Evolutionary conservation across 2,113 vertebrate species (phyloP).

Genomic region (Mixornis gularis): DNA sequence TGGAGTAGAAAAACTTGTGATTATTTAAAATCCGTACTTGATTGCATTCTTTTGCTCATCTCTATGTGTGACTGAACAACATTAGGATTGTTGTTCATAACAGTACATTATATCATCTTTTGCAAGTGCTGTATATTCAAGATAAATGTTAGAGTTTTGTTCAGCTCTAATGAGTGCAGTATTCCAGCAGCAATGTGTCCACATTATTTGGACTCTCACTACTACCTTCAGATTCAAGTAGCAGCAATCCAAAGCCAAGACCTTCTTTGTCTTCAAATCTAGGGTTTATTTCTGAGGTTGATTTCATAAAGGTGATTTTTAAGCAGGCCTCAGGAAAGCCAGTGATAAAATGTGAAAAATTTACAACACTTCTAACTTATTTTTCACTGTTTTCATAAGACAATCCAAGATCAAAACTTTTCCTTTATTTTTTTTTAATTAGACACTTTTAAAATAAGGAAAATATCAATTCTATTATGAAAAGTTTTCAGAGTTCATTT

Average conservation of each 20-base stretch:
- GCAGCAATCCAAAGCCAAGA: background rate
- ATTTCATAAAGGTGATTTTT: background rate
- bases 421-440: background rate
- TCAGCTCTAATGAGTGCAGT: background rate
- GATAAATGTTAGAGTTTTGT: background rate
- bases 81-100: background rate
- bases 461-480: background rate
- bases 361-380: background rate
- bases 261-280: background rate
- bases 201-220: background rate
- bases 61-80: background rate
- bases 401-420: background rate
- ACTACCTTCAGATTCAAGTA: background rate
- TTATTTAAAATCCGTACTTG: background rate
- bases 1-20: background rate
- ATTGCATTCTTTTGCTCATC: background rate
- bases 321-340: background rate
- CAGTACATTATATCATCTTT: background rate
- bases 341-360: background rate
- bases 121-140: background rate
- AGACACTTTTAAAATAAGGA: background rate
- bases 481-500: background rate
- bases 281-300: background rate
- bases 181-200: background rate
- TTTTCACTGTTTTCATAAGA: background rate